Evolutionary conservation across 2,113 vertebrate genomes (phyloP).

Genomic region (Opisthocomus hoazin): DNA sequence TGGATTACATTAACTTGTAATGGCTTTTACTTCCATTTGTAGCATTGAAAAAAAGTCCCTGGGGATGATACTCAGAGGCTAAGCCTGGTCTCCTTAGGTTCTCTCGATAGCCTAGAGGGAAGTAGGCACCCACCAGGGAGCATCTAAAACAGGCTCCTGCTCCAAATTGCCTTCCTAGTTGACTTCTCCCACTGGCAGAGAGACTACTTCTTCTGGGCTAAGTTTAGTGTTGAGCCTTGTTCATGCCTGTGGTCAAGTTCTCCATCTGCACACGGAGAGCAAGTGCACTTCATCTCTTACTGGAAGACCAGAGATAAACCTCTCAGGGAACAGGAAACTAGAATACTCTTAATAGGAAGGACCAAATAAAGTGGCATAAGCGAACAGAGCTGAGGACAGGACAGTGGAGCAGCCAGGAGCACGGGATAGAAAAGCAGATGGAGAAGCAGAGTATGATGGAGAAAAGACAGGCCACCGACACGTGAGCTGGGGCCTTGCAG

Average conservation of each 20-base stretch:
- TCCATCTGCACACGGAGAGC: neutral
- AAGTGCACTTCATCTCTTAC: neutral
- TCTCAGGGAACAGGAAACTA: neutral
- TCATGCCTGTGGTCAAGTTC: neutral
- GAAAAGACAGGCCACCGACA: neutral
- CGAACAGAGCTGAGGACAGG: neutral
- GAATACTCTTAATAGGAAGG: neutral
- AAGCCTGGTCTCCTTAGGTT: neutral
- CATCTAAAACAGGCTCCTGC: neutral
- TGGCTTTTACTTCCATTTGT: conserved; percentile 1
- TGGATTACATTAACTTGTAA: conserved; percentile 12
- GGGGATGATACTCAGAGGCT: neutral
- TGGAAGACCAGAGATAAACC: neutral
- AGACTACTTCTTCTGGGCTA: neutral
- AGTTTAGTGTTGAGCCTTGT: neutral
- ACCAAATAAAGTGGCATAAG: neutral
- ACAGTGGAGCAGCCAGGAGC: neutral
- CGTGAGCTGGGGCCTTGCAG: neutral
- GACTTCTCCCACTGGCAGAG: neutral
- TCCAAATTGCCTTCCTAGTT: neutral
- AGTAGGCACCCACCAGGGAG: neutral
- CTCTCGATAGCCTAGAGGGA: neutral
- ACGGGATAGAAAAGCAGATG: neutral
- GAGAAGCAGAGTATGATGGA: rapidly evolving
- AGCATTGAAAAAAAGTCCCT: neutral